Evolutionary conservation across 2,888 invertebrate species (phyloP), one percentile per base, ranked within the genome.

Genomic region (Epirrhoe alternata): DNA sequence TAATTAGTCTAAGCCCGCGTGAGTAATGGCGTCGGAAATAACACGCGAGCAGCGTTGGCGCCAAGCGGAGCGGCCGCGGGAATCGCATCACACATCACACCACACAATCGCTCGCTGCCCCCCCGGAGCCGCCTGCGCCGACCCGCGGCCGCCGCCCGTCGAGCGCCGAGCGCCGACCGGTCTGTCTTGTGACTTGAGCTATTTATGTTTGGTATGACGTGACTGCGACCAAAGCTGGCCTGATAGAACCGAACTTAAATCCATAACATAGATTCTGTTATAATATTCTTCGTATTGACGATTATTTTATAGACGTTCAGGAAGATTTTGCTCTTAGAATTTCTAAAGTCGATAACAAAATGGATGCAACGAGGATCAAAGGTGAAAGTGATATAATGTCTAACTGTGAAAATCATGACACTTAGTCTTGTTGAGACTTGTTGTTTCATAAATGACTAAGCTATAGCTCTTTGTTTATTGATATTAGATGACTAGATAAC

Each of bases 11-110:
- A 86, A 86, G 90, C 86, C 80, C 81, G 86, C 82, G 89, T 93
- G 92, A 92, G 91, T 91, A 92, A 92, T 92, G 89, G 88, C 84
- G 89, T 92, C 88, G 85, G 90, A 93, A 93, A 93, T 93, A 92
- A 87, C 89, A 86, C 84, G 82, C 86, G 83, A 81, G 79, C 84
- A 82, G 86, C 84, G 87, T 90, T 90, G 92, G 92, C 92, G 92
- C 92, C 92, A 90, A 91, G 90, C 88, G 83, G 80, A 81, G 88
- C 85, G 85, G 82, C 57, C 64, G 64, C 60, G 60, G 60, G 82
- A 77, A 76, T 77, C 77, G 78, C 79, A 82, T 74, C 79, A 80
- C 80, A 72, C 77, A 72, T 67, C 80, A 71, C 72, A 64, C 67
- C 69, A 66, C 72, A 68, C 68, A 66, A 69, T 62, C 68, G 64